phyloP scores from a whole-genome alignment of 2,888 invertebrate genomes.

The Sarcophaga caerulescens region DNA sequence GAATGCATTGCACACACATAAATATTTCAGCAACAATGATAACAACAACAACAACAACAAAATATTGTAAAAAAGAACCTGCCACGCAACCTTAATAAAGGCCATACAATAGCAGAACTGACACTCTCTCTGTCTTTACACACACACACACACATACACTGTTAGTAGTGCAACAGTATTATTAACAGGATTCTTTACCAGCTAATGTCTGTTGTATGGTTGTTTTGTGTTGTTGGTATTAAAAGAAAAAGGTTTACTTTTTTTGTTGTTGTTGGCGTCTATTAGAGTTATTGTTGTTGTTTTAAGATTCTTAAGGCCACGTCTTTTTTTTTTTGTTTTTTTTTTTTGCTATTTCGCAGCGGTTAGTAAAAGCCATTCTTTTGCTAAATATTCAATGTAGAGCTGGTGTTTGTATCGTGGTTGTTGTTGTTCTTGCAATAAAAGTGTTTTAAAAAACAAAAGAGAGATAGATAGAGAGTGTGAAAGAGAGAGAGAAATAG shows the following conservation, averaged over 20 bases:
- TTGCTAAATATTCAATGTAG: neutral
- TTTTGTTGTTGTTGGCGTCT: neutral
- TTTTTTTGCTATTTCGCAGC: conserved; percentile 1
- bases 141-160: neutral
- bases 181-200: conserved; percentile 63
- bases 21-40: no score
- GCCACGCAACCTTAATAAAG: conserved; percentile 64
- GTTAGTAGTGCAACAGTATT: conserved; percentile 35
- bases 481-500: neutral
- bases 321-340: neutral
- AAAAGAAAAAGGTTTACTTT: conserved; percentile 13
- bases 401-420: conserved; percentile 38
- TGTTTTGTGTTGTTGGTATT: conserved; percentile 3
- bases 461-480: neutral
- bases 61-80: conserved; percentile 62
- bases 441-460: conserved; percentile 5
- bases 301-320: conserved; percentile 36
- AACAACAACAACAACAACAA: neutral
- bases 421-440: conserved; percentile 38
- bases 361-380: conserved; percentile 17
- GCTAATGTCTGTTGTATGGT: conserved; percentile 9
- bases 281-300: conserved; percentile 23
- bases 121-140: neutral
- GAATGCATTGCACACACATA: conserved; percentile 69
- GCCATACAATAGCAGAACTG: conserved; percentile 30